phyloP scores from a whole-genome alignment of 2,113 vertebrate genomes.

The Ageneiosus marmoratus region DNA sequence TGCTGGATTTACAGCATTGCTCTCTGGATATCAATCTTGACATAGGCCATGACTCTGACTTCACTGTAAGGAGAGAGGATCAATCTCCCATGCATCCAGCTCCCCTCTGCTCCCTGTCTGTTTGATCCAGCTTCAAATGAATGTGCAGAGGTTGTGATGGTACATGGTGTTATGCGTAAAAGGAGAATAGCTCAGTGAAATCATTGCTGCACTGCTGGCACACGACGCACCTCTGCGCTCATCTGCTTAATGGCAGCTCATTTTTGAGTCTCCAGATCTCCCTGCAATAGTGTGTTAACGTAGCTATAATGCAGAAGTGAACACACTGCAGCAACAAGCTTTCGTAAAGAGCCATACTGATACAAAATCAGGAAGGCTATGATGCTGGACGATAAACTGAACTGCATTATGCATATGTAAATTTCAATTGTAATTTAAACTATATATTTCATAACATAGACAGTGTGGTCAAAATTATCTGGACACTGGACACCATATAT shows the following conservation, averaged over 20 bases:
- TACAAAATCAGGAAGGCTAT: background rate
- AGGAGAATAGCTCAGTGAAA: background rate
- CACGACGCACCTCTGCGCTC: background rate
- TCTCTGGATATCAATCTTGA: slow-evolving; percentile 68
- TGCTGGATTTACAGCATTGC: slow-evolving; percentile 64
- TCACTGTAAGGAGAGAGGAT: slow-evolving; percentile 43
- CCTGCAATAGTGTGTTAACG: background rate
- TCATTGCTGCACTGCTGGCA: background rate
- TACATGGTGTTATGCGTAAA: background rate
- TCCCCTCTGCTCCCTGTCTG: background rate
- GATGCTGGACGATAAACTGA: background rate
- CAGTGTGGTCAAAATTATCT: background rate
- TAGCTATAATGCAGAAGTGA: background rate
- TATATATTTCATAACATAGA: no score
- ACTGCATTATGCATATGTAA: background rate
- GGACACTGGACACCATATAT: background rate
- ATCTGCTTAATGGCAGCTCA: background rate
- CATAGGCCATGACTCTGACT: slow-evolving; percentile 50
- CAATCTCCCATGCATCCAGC: slow-evolving; percentile 24
- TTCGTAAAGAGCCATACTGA: background rate
- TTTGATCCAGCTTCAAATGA: slow-evolving; percentile 29
- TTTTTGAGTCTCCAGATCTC: background rate
- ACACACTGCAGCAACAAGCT: background rate
- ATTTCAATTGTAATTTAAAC: no score
- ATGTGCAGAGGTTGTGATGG: slow-evolving; percentile 2